Evolutionary conservation across 2,797 vertebrate genomes (phyloP).

Genomic region (Enteromius mattozi): DNA sequence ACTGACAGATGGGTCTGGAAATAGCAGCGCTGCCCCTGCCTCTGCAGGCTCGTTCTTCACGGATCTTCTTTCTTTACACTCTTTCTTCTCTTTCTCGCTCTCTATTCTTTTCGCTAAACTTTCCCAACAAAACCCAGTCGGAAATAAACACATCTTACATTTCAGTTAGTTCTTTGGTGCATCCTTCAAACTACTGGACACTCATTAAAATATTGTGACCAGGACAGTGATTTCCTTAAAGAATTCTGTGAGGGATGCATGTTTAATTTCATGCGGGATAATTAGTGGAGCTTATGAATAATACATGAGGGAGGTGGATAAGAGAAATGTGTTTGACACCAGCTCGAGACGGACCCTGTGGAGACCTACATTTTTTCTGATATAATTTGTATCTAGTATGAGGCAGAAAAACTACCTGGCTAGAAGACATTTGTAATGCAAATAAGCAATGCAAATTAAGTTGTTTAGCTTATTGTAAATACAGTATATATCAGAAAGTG

Average conservation of each 20-base stretch:
- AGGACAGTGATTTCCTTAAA: conserved; percentile 44
- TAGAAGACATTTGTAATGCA: conserved; percentile 4
- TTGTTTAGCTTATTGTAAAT: conserved; percentile 8
- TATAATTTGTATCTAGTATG: not conserved
- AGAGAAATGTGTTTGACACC: conserved; percentile 23
- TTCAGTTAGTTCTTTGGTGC: conserved; percentile 55
- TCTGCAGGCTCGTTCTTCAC: conserved; percentile 40
- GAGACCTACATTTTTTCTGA: not conserved
- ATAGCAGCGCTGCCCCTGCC: conserved; percentile 66
- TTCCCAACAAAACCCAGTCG: not conserved
- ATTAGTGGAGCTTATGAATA: conserved; percentile 36
- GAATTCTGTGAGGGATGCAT: not conserved
- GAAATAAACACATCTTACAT: conserved; percentile 52
- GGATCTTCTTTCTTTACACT: conserved; percentile 58
- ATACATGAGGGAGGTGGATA: conserved; percentile 21
- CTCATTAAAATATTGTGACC: conserved; percentile 13
- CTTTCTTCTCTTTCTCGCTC: conserved; percentile 26
- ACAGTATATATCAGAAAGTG: not conserved
- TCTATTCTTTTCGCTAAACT: not conserved
- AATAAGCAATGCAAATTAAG: not conserved
- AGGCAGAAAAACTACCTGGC: not conserved
- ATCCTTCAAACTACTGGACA: not conserved
- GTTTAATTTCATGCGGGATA: not conserved
- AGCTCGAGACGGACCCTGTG: not conserved
- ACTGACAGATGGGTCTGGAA: conserved; percentile 80